Evolutionary conservation across 2,113 vertebrate genomes (phyloP).

Genomic region (Cervus canadensis): DNA sequence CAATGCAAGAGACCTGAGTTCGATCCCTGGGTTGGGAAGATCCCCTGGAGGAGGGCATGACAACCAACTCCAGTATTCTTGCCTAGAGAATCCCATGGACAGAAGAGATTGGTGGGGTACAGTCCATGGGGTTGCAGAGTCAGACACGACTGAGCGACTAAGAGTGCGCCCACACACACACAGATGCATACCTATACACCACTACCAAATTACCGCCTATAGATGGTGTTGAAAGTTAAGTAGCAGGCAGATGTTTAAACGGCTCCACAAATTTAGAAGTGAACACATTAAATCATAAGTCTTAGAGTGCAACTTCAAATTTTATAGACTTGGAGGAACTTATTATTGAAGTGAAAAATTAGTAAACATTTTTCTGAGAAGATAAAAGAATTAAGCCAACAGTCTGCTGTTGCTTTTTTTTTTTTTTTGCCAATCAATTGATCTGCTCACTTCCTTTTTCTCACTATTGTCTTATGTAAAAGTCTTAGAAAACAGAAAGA

Average conservation of each 20-base stretch:
- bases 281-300: neutral
- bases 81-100: neutral
- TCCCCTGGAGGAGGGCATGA: neutral
- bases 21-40: neutral
- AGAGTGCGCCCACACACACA: neutral
- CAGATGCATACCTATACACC: neutral
- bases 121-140: neutral
- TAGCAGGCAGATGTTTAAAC: neutral
- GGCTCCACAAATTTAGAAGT: neutral
- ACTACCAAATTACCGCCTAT: neutral
- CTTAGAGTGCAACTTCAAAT: neutral
- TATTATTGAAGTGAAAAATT: neutral
- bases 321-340: neutral
- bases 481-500: conserved; percentile 1
- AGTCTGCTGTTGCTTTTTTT: neutral
- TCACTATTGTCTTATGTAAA: neutral
- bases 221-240: neutral
- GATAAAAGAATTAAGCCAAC: neutral
- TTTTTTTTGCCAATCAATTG: neutral
- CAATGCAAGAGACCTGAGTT: neutral
- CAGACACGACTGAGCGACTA: fast-evolving
- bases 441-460: neutral
- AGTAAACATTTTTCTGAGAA: conserved; percentile 7
- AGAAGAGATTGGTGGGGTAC: neutral
- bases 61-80: neutral